Evolutionary conservation across 2,888 invertebrate genomes (phyloP), one percentile per base, ranked within the genome.

Genomic region (Dryococelus australis): DNA sequence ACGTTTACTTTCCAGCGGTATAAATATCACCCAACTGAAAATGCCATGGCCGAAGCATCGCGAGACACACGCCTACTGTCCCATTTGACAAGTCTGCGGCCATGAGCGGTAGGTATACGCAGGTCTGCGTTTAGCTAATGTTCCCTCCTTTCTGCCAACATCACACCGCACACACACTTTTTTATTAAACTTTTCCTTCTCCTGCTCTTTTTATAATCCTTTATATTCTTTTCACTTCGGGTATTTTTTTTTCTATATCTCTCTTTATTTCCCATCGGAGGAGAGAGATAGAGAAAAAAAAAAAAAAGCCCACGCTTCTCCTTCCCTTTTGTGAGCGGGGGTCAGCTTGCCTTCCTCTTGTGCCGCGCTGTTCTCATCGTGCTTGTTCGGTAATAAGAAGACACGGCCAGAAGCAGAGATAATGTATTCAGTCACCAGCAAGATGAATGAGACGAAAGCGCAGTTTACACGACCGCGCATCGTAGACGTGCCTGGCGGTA

Each of bases 301-400:
- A 83, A 83, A 83, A 83, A 83, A 35, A 27, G 1, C 13, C 12
- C 28, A 16, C 9, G 28, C 28, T 83, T 27, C 83, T 83, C 43
- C 35, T 83, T 83, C 28, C 83, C 43, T 83, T 83, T 83, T 65
- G 65, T 65, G 65, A 65, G 20, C 65, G 65, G 65, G 65, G 65
- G 65, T 65, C 65, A 10, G 65, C 65, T 65, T 65, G 65, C 65
- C n/a, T 65, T 65, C 83, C 24, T 35, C 83, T 83, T 43, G 3
- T 35, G 83, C 83, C 83, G 78, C 20, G 35, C 86, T 35, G 86
- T 86, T 86, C 65, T 86, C 86, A 86, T 27, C 86, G 78, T 86
- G 53, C 86, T 53, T 86, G 86, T 86, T 86, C 43, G 86, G 78
- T 86, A 86, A 86, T 78, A 86, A 86, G 65, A 85, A 28, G 35